phyloP scores from a whole-genome alignment of 1,140 invertebrate species.

The Solenopsis invicta region DNA sequence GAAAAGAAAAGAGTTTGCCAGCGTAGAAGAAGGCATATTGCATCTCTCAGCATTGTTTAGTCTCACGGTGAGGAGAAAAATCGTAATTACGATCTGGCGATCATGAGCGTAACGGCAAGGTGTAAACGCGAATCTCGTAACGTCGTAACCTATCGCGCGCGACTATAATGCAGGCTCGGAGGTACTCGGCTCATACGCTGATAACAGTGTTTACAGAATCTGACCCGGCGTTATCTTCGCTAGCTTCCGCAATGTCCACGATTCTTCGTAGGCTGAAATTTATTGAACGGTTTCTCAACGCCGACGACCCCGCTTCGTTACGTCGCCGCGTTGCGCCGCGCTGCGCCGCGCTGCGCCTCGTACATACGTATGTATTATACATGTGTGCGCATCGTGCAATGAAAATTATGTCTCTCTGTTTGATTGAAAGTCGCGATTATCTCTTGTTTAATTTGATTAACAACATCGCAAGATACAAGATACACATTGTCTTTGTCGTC shows the following conservation, averaged over 20 bases:
- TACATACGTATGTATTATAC: background rate
- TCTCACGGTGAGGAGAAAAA: conserved; percentile 36
- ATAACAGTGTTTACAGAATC: conserved; percentile 74
- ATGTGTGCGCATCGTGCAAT: conserved; percentile 1
- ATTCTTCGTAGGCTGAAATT: conserved; percentile 64
- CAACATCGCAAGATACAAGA: background rate
- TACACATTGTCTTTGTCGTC: background rate
- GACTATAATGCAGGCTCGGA: conserved; percentile 64
- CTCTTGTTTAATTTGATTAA: conserved; percentile 35
- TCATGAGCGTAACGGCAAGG: conserved; percentile 58
- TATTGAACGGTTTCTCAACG: conserved; percentile 63
- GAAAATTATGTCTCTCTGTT: conserved; percentile 5
- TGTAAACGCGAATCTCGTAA: conserved; percentile 51
- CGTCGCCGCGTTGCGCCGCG: no score
- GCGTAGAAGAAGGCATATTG: background rate
- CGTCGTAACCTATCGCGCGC: conserved; percentile 57
- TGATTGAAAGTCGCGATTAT: conserved; percentile 17
- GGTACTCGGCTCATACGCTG: conserved; percentile 62
- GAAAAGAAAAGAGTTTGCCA: background rate
- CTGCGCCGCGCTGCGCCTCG: no score
- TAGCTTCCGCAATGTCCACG: conserved; percentile 72
- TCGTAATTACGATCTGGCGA: conserved; percentile 59
- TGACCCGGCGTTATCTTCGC: conserved; percentile 68
- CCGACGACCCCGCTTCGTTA: background rate
- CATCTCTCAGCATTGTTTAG: conserved; percentile 47